Evolutionary conservation across 1,140 invertebrate genomes (phyloP).

Genomic region (Augochlora pura): DNA sequence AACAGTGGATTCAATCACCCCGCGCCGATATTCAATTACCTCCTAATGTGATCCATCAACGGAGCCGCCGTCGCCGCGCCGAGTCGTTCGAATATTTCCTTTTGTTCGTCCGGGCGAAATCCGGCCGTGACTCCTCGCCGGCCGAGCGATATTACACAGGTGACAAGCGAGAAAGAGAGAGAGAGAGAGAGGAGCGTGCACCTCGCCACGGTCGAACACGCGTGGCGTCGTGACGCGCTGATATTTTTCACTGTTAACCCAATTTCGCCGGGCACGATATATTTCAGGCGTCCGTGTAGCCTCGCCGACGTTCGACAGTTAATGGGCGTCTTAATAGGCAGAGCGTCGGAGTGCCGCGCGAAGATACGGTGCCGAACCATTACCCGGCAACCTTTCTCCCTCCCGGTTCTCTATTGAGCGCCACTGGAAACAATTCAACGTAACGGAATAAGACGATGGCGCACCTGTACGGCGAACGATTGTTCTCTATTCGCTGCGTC

Average conservation of each 20-base stretch:
- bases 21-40: neutral
- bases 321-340: conserved; percentile 36
- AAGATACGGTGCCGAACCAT: neutral
- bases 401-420: neutral
- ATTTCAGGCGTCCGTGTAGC: conserved; percentile 11
- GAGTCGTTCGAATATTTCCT: neutral
- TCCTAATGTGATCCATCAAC: neutral
- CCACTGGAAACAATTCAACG: conserved; percentile 45
- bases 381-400: neutral
- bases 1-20: neutral
- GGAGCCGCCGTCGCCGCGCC: no score
- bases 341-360: neutral
- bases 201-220: conserved; percentile 11
- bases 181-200: no score
- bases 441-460: conserved; percentile 30
- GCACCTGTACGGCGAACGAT: conserved; percentile 27
- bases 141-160: neutral
- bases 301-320: conserved; percentile 8
- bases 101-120: neutral
- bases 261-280: conserved; percentile 26
- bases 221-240: neutral
- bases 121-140: neutral
- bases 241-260: conserved; percentile 28
- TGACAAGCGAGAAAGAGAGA: no score
- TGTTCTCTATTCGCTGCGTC: conserved; percentile 37